Percentiles rank a stretch among this genome's conserved stretches.
These are phyloP conservation scores for Serripes groenlandicus DNA, from an alignment of 2,888 invertebrate species.

Conservation along the genomic window DNA sequence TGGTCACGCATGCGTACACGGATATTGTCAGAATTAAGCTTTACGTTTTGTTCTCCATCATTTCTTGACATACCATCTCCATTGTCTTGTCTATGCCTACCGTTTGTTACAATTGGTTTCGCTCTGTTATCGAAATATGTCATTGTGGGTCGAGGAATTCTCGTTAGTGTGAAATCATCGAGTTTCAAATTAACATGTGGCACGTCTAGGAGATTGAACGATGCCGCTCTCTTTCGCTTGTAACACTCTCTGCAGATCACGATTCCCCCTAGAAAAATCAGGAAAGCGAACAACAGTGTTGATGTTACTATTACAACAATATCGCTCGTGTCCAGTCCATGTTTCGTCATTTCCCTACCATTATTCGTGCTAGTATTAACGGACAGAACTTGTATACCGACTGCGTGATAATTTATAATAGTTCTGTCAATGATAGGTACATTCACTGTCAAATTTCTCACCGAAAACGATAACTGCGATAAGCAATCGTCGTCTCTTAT, in stretches of 20 bases:
- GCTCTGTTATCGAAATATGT: constrained; percentile 68
- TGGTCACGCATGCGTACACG: constrained; percentile 70
- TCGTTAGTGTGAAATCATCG: constrained; percentile 78
- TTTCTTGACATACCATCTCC: neutral
- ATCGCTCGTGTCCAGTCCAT: constrained; percentile 69
- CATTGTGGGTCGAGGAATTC: constrained; percentile 74
- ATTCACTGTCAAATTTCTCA: constrained; percentile 24
- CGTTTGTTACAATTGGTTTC: neutral
- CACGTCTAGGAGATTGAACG: constrained; percentile 75
- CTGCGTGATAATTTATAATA: constrained; percentile 51
- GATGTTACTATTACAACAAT: constrained; percentile 77
- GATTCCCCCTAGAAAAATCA: constrained; percentile 69
- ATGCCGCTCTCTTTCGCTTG: constrained; percentile 70
- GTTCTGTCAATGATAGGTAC: constrained; percentile 63
- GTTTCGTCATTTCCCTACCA: neutral
- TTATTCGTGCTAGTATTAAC: neutral
- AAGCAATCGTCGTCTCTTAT: constrained; percentile 1
- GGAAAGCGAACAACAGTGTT: constrained; percentile 70
- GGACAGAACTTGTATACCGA: neutral
- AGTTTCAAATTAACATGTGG: constrained; percentile 74
- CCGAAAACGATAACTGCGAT: neutral
- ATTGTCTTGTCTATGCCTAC: neutral
- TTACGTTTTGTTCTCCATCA: neutral
- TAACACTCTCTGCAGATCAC: constrained; percentile 75
- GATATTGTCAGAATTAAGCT: constrained; percentile 59